Base-by-base conservation (phyloP, 2,797 vertebrate species). In the Gymnocypris eckloni region DNA sequence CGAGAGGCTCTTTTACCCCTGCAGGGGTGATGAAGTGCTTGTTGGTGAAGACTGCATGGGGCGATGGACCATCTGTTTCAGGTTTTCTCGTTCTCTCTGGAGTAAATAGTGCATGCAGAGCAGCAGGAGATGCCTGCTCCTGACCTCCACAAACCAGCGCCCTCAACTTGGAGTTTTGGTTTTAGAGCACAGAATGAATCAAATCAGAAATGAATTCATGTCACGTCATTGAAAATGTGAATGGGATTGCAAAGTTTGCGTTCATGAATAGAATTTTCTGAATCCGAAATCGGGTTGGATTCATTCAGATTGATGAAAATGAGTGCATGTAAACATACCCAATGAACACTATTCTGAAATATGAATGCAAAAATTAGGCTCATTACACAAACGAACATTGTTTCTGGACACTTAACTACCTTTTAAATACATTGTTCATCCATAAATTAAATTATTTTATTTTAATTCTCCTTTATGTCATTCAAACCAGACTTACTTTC, bases 41-140 rank as follows among this genome's bases (percentile, higher is more conserved):
- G 61, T 71, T 70, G 85, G 71, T 79, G 72, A 73, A 84, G 85
- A 37, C 81, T 59, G 66, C 84, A 81, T 87, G 86, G 86, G 86
- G 76, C 82, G 54, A 48, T 41, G 50, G 48, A 64, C 82, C 90
- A 89, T 90, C 88, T 90, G 90, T 83, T 89, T 86, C 52, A 83
- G 43, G 80, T 87, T 86, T 88, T 81, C 69, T 85, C 15, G 18
- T 20, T 85, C 45, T 48, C 28, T 75, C 41, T 80, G 15, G 64
- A 69, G 43, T 82, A 76, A 59, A 86, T 70, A 66, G 45, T 79
- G 25, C 66, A 48, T 61, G 81, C 66, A 76, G 59, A 86, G 37
- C 88, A 84, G 59, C 83, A 76, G 87, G 79, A 79, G 77, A 73
- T 88, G 80, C 87, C 84, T 87, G 82, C 69, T 61, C 22, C 64